Evolutionary conservation across 2,888 invertebrate species (phyloP).

Genomic region (Macroteleia sp.): DNA sequence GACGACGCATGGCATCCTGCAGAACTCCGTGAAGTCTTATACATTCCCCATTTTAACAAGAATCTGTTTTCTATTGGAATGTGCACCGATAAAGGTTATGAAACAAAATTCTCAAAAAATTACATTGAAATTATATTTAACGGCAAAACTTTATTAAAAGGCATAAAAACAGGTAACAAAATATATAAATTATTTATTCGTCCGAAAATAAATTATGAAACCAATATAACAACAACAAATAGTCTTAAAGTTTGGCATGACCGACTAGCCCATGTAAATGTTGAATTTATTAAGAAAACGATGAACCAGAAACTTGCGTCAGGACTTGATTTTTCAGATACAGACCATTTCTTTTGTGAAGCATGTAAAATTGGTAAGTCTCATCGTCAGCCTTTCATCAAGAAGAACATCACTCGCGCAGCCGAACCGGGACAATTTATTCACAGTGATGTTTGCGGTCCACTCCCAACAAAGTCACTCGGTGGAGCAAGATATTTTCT

Average conservation of each 20-base stretch:
- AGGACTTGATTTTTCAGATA: slow-evolving; percentile 22
- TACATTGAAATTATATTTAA: background rate
- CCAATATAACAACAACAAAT: slow-evolving; percentile 1
- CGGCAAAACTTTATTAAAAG: background rate
- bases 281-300: background rate
- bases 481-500: slow-evolving; percentile 51
- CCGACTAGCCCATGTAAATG: slow-evolving; percentile 21
- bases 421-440: background rate
- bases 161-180: background rate
- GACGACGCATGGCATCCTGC: background rate
- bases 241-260: slow-evolving; percentile 7
- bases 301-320: background rate
- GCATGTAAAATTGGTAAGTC: slow-evolving; percentile 67
- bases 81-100: slow-evolving; percentile 1
- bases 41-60: background rate
- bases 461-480: slow-evolving; percentile 18
- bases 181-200: slow-evolving; percentile 11
- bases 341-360: slow-evolving; percentile 66
- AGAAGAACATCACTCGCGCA: background rate
- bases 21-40: background rate
- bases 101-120: background rate
- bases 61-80: slow-evolving; percentile 8
- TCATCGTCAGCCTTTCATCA: slow-evolving; percentile 49
- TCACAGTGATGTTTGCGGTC: slow-evolving; percentile 32
- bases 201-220: background rate